A percentile compares a stretch with the other conserved stretches of the same genome.
Conservation (phyloP, 2,797 vertebrate species). For the Xiphorhynchus erythropygius region DNA sequence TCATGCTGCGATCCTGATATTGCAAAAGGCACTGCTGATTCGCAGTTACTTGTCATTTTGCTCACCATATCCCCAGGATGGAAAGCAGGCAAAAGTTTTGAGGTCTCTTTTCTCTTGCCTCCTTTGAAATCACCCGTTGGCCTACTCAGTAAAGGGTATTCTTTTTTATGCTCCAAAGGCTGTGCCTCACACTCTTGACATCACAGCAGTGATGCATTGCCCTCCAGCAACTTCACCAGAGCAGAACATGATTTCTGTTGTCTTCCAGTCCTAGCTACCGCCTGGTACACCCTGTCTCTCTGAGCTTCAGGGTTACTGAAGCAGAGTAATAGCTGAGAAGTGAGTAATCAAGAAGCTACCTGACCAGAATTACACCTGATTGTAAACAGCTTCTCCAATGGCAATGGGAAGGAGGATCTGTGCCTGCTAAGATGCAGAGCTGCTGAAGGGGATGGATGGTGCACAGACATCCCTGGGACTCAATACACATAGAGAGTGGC, state of each 20-base stretch:
- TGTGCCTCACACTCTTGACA: background rate
- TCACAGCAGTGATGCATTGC: background rate
- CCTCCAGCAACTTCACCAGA: conserved; percentile 2
- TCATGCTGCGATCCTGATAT: background rate
- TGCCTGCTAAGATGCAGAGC: background rate
- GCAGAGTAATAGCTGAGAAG: conserved; percentile 46
- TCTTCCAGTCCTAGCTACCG: background rate
- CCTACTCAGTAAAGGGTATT: background rate
- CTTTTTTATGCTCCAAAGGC: background rate
- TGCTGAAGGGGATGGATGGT: background rate
- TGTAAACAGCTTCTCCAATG: conserved; percentile 12
- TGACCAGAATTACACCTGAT: conserved; percentile 24
- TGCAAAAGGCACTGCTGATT: background rate
- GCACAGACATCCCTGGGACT: background rate
- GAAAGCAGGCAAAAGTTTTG: background rate
- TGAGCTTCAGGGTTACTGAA: conserved; percentile 15
- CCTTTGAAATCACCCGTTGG: background rate
- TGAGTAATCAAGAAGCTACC: conserved; percentile 66
- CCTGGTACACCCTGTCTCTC: background rate
- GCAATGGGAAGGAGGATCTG: background rate
- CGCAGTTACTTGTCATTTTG: background rate
- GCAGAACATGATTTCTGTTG: conserved; percentile 15
- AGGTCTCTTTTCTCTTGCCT: background rate
- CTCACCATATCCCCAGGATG: background rate
- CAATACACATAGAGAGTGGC: accelerated